phyloP scores from a whole-genome alignment of 2,888 invertebrate species.

The Antitype chi region DNA sequence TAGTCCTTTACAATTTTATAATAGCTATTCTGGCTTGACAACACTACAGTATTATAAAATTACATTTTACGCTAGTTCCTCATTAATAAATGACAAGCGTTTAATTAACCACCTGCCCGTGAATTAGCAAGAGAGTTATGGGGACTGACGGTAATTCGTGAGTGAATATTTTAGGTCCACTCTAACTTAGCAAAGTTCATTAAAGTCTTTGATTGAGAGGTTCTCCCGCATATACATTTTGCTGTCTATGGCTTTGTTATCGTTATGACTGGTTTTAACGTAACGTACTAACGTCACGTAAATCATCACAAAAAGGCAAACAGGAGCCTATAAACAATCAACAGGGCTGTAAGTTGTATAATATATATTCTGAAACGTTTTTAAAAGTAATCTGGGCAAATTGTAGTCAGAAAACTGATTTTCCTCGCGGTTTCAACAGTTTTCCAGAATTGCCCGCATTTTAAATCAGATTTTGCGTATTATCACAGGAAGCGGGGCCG shows the following conservation, averaged over 20 bases:
- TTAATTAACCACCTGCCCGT: constrained; percentile 65
- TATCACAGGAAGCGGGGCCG: neutral
- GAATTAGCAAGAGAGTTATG: constrained; percentile 68
- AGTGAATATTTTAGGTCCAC: constrained; percentile 89
- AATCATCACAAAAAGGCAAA: neutral
- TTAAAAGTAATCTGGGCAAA: neutral
- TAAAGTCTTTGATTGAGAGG: constrained; percentile 85
- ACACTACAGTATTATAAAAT: constrained; percentile 21
- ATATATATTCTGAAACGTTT: neutral
- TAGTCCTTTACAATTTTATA: constrained; percentile 16
- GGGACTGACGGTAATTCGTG: constrained; percentile 82
- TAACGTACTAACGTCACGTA: neutral
- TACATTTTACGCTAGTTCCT: constrained; percentile 38
- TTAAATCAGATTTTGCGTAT: neutral
- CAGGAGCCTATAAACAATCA: neutral
- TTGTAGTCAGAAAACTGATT: neutral
- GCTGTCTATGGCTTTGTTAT: constrained; percentile 16
- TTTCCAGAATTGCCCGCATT: neutral
- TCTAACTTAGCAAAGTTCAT: constrained; percentile 88
- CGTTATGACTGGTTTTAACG: neutral
- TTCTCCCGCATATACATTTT: constrained; percentile 55
- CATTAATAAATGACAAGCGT: constrained; percentile 57
- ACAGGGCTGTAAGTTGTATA: too few relatives aligned
- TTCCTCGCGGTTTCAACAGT: neutral
- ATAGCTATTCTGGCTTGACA: constrained; percentile 12